phyloP scores from a whole-genome alignment of 2,113 vertebrate species.

The Cavia aperea region DNA sequence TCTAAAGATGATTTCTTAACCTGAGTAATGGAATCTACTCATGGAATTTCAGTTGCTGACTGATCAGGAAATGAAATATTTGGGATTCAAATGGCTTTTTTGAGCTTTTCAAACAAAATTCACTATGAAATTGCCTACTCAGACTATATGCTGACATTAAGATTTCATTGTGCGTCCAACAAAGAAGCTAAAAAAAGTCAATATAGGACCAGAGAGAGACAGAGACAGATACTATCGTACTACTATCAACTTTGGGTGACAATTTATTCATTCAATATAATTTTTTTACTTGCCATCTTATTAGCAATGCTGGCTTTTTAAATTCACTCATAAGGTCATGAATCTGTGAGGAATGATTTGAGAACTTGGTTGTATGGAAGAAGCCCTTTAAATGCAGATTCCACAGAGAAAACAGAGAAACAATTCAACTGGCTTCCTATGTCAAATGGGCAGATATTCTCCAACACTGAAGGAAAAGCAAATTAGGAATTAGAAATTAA shows the following conservation, averaged over 20 bases:
- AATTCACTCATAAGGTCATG: background rate
- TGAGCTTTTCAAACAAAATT: background rate
- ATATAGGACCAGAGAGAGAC: background rate
- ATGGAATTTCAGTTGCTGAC: background rate
- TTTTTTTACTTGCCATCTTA: background rate
- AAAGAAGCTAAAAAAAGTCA: background rate
- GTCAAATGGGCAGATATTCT: background rate
- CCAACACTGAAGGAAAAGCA: background rate
- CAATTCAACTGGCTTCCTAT: background rate
- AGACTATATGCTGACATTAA: background rate
- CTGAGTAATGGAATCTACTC: background rate
- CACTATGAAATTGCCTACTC: background rate
- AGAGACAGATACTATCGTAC: background rate
- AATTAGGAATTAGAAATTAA: slow-evolving; percentile 14
- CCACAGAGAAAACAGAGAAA: background rate
- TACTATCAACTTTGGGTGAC: background rate
- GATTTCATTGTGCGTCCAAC: background rate
- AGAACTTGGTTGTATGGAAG: background rate
- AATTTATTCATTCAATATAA: background rate
- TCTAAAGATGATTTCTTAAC: background rate
- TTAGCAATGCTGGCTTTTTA: background rate
- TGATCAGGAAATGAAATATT: background rate
- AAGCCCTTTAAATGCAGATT: background rate
- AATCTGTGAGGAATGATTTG: background rate
- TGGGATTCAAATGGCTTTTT: background rate